phyloP scores from a whole-genome alignment of 2,113 vertebrate genomes.

The Malurus melanocephalus region DNA sequence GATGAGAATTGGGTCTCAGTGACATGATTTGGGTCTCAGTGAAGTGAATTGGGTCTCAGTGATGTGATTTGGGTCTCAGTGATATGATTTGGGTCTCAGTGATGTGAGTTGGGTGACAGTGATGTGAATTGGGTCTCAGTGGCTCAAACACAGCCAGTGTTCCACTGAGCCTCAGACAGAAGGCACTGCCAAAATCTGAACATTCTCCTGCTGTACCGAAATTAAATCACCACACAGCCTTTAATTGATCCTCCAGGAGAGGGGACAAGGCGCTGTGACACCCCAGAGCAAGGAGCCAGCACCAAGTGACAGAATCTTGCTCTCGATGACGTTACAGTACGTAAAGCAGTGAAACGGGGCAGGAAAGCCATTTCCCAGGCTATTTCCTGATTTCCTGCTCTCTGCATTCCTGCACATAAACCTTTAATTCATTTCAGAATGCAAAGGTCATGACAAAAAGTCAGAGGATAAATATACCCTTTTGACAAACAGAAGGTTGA shows the following conservation, averaged over 20 bases:
- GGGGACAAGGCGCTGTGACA: neutral
- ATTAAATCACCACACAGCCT: neutral
- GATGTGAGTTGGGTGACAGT: neutral
- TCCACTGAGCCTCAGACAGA: neutral
- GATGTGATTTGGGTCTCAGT: too few relatives aligned
- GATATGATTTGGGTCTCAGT: too few relatives aligned
- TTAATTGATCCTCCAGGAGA: neutral
- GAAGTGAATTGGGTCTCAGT: too few relatives aligned
- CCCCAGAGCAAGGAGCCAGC: neutral
- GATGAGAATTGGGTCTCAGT: neutral
- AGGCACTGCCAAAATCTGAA: neutral
- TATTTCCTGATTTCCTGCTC: conserved; percentile 69
- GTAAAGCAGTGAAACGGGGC: conserved; percentile 42
- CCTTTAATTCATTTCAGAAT: conserved; percentile 75
- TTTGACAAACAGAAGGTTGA: conserved; percentile 63
- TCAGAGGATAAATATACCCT: conserved; percentile 59
- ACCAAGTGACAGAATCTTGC: neutral
- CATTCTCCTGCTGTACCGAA: neutral
- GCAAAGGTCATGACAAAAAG: conserved; percentile 67
- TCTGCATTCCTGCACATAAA: conserved; percentile 65
- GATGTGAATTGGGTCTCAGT: neutral
- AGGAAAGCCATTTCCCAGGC: conserved; percentile 61
- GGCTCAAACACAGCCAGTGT: neutral
- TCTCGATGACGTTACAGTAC: neutral
- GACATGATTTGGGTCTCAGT: neutral